Evolutionary conservation across 2,888 invertebrate genomes (phyloP).

Genomic region (Hydroisotoma schaefferi): DNA sequence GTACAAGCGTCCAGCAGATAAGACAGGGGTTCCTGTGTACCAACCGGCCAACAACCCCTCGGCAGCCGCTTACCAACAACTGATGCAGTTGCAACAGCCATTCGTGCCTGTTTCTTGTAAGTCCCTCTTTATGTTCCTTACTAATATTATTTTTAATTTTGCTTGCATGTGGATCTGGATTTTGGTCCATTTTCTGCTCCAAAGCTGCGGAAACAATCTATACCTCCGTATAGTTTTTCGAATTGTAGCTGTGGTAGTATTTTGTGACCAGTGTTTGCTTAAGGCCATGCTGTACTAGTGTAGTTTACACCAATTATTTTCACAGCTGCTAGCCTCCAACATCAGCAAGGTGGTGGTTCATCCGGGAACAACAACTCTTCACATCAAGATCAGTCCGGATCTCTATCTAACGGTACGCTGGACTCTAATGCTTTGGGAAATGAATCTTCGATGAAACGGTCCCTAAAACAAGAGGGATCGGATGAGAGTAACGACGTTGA

Average conservation of each 20-base stretch:
- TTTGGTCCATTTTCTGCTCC: constrained; percentile 19
- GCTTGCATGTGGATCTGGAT: constrained; percentile 19
- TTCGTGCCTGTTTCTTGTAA: constrained; percentile 99
- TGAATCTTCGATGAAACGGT: constrained; percentile 36
- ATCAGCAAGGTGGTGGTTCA: constrained; percentile 27
- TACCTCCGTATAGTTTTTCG: constrained; percentile 16
- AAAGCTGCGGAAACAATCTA: constrained; percentile 15
- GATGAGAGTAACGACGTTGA: constrained; percentile 38
- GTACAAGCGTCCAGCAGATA: constrained; percentile 94
- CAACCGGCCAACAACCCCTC: constrained; percentile 62
- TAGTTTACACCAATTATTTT: constrained; percentile 49
- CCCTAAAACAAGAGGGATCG: constrained; percentile 24
- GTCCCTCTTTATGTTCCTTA: constrained; percentile 58
- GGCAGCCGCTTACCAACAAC: constrained; percentile 81
- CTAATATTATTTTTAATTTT: constrained; percentile 14
- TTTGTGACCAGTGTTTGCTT: constrained; percentile 40
- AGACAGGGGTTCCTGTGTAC: constrained; percentile 93
- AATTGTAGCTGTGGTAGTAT: constrained; percentile 24
- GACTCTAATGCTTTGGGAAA: constrained; percentile 37
- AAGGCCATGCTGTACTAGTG: constrained; percentile 45
- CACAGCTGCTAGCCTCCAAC: constrained; percentile 48
- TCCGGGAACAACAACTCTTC: constrained; percentile 19
- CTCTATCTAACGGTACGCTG: constrained; percentile 44
- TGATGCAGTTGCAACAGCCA: constrained; percentile 84
- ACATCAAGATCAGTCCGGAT: constrained; percentile 31